These are phyloP conservation scores for Haliclona indistincta DNA, from an alignment of 37 sponge, comb jelly and placozoan genomes.

Conservation along the genomic window DNA sequence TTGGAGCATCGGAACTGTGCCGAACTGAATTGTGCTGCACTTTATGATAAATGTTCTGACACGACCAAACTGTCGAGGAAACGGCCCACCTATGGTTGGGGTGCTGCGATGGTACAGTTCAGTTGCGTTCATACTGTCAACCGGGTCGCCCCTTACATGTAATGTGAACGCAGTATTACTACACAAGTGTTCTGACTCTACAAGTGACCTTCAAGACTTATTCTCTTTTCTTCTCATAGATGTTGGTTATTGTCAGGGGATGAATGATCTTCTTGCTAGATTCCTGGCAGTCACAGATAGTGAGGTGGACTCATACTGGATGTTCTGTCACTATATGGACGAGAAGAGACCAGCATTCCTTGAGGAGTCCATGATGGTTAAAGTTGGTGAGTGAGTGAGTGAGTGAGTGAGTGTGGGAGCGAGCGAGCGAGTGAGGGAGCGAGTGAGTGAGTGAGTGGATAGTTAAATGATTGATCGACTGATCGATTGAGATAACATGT, in stretches of 20 bases:
- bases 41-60: too few relatives aligned
- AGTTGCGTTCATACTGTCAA: too few relatives aligned
- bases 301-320: constrained; percentile 91
- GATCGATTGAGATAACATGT: not conserved
- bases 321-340: constrained; percentile 70
- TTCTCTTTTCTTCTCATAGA: too few relatives aligned
- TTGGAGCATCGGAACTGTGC: too few relatives aligned
- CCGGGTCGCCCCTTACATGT: too few relatives aligned
- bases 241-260: constrained; percentile 84
- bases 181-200: too few relatives aligned
- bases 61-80: too few relatives aligned
- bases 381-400: constrained; percentile 70
- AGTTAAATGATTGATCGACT: not conserved
- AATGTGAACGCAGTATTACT: too few relatives aligned
- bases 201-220: too few relatives aligned
- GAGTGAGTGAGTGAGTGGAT: not conserved
- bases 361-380: constrained; percentile 72
- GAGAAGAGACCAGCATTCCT: constrained; percentile 70
- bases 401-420: constrained; percentile 6
- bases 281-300: constrained; percentile 84
- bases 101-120: too few relatives aligned
- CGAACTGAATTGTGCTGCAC: too few relatives aligned
- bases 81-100: too few relatives aligned
- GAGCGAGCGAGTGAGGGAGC: not conserved
- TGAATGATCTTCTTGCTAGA: constrained; percentile 87